Conservation (phyloP, 1,140 invertebrate species). For the Drosophila nebulosa region DNA sequence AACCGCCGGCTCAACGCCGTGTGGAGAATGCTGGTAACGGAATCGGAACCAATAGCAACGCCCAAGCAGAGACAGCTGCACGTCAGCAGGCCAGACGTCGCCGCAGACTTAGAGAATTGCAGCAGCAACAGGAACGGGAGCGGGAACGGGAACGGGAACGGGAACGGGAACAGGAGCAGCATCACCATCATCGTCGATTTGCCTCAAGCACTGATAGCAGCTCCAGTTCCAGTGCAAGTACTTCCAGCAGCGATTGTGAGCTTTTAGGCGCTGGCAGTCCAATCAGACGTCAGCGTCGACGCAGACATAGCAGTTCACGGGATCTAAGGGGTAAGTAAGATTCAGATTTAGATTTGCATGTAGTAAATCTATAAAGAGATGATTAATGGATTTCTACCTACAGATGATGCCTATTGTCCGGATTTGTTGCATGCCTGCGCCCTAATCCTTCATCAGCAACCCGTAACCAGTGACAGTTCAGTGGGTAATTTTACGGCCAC, state of each 20-base stretch:
- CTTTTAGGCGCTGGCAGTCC: slow-evolving; percentile 16
- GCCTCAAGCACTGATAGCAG: slow-evolving; percentile 52
- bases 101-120: slow-evolving; percentile 54
- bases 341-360: background rate
- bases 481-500: slow-evolving; percentile 76
- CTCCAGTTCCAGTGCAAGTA: slow-evolving; percentile 33
- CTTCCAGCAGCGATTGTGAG: slow-evolving; percentile 45
- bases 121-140: slow-evolving; percentile 58
- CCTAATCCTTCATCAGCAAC: slow-evolving; percentile 65
- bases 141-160: no score
- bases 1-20: background rate
- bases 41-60: background rate
- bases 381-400: background rate
- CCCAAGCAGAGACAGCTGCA: slow-evolving; percentile 35
- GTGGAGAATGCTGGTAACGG: slow-evolving; percentile 20
- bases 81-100: slow-evolving; percentile 59
- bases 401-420: slow-evolving; percentile 79
- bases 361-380: no score
- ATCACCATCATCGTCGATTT: slow-evolving; percentile 8
- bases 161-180: no score
- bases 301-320: slow-evolving; percentile 31
- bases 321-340: slow-evolving; percentile 47
- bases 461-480: slow-evolving; percentile 70
- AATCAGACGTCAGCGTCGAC: slow-evolving; percentile 43
- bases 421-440: slow-evolving; percentile 75